Evolutionary conservation across 2,113 vertebrate species (phyloP), one percentile per base, ranked within the genome.

Genomic region (Xiphorhynchus elegans): DNA sequence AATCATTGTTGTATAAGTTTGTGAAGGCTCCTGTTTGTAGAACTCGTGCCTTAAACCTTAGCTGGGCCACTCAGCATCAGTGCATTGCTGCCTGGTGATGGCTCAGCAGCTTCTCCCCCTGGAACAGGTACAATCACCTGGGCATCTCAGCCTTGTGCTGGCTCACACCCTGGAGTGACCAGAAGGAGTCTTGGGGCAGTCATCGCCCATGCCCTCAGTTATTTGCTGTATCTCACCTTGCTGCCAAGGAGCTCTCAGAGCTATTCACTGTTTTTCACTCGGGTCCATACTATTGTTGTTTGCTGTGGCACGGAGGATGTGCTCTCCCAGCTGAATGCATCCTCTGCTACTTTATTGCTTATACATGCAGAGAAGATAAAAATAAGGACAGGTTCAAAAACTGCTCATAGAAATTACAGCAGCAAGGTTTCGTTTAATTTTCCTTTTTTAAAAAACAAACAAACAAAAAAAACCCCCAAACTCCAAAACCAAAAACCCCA

Each of bases 1-100:
- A 86, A 17, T 55, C 52, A 9, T 7, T 6, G 23, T 20, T 67
- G 68, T 77, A 42, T 47, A 66, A 70, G 42, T 19, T 39, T 72
- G 56, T 0, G 0, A 46, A 40, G 67, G 47, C 18, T 0, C 3
- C 72, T 70, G 33, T 49, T 66, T 46, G 42, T 35, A 74, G 76
- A 68, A 74, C 7, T 49, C 31, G 2, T 7, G 13, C 50, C 28
- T 84, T 50, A 62, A 46, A 46, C 62, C 25, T 53, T n/a, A 33
- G 11, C 58, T 84, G 37, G 46, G 28, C 19, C 42, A 42, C 11
- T 39, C 53, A 89, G 46, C 56, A 58, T 70, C 55, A 44, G 29
- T 1, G 2, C 17, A 2, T 5, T 53, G 29, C 67, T 80, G 73
- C 47, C 37, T 53, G 33, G n/a, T 58, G 42, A 13, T 14, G 40